phyloP scores from a whole-genome alignment of 2,113 vertebrate species.

The Paramormyrops kingsleyae region DNA sequence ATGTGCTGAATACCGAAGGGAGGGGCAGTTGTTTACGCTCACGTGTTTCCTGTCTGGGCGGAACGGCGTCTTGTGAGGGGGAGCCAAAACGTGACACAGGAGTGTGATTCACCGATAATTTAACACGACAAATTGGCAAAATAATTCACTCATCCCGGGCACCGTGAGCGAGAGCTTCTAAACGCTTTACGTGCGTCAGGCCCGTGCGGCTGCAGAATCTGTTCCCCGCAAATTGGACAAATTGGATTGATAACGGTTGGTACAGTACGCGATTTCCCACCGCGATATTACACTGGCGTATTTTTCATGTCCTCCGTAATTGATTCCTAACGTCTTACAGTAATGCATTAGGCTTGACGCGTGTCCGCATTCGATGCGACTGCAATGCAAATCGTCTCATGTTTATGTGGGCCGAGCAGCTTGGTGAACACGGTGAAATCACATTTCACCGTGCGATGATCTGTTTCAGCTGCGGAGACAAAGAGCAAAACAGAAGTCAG shows the following conservation, averaged over 20 bases:
- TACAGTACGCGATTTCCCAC: not conserved
- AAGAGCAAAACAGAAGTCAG: not conserved
- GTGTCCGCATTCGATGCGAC: not conserved
- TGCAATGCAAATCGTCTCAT: constrained; percentile 6
- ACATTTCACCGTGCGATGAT: not conserved
- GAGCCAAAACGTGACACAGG: not conserved
- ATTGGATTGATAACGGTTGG: not conserved
- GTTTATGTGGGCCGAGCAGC: not conserved
- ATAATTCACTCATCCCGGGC: not conserved
- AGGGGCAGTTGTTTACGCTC: not conserved
- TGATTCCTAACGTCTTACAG: constrained; percentile 13
- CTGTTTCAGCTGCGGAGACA: not conserved
- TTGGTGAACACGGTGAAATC: not conserved
- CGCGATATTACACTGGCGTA: not conserved
- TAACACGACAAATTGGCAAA: constrained; percentile 1
- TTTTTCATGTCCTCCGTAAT: constrained; percentile 8
- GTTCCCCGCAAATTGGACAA: constrained; percentile 2
- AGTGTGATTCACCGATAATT: constrained; percentile 3
- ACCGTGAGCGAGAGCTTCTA: not conserved
- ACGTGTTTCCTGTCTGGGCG: not conserved
- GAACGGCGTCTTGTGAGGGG: not conserved
- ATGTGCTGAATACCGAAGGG: not conserved
- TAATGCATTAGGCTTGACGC: constrained; percentile 7
- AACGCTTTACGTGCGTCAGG: not conserved
- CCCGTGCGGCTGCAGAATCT: not conserved